phyloP scores from a whole-genome alignment of 2,888 invertebrate genomes.

The Linnaemya tessellans region DNA sequence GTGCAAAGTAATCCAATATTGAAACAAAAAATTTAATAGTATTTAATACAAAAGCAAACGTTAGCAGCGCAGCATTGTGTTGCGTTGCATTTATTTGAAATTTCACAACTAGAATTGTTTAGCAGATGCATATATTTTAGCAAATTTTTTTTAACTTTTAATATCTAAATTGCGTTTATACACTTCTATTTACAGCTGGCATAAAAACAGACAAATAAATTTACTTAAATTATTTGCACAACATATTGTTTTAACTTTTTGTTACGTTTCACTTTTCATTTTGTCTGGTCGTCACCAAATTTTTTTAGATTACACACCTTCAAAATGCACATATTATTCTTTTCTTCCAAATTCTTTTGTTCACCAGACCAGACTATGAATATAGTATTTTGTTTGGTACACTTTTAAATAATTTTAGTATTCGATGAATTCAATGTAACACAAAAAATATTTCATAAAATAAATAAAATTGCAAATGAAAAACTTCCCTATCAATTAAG shows the following conservation, averaged over 20 bases:
- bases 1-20: slow-evolving; percentile 46
- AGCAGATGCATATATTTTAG: slow-evolving; percentile 61
- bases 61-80: slow-evolving; percentile 65
- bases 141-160: slow-evolving; percentile 10
- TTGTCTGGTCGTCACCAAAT: slow-evolving; percentile 65
- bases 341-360: slow-evolving; percentile 74
- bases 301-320: slow-evolving; percentile 77
- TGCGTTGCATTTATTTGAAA: slow-evolving; percentile 59
- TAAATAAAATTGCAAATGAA: slow-evolving; percentile 66
- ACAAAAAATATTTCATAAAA: slow-evolving; percentile 64
- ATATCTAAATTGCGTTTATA: slow-evolving; percentile 15
- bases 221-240: slow-evolving; percentile 31
- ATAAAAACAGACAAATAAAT: neutral
- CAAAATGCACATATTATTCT: slow-evolving; percentile 82
- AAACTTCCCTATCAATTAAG: slow-evolving; percentile 58
- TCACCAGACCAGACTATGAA: slow-evolving; percentile 54
- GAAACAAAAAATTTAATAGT: slow-evolving; percentile 41
- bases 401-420: slow-evolving; percentile 60
- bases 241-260: slow-evolving; percentile 38
- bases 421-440: slow-evolving; percentile 50
- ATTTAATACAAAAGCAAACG: slow-evolving; percentile 53
- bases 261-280: slow-evolving; percentile 72
- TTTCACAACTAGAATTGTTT: slow-evolving; percentile 63
- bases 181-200: neutral
- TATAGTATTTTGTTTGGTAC: slow-evolving; percentile 50